Evolutionary conservation across 2,888 invertebrate genomes (phyloP), one percentile per base, ranked within the genome.

Genomic region (Falcaria lacertinaria): DNA sequence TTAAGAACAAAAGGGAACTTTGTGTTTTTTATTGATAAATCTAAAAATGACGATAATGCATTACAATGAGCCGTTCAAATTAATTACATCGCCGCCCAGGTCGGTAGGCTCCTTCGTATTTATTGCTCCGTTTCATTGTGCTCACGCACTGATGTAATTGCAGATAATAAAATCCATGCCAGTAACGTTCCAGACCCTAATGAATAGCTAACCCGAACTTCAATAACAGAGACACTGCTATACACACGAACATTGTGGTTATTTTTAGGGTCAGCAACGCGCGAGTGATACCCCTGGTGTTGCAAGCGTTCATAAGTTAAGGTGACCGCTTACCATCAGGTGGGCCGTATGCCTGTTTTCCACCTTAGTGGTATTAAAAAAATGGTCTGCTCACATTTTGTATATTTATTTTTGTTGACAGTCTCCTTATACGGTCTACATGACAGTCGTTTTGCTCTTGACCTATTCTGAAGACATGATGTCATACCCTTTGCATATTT

Each of bases 1-100:
- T 76, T 66, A 43, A 47, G n/a, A 71, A 76, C 71, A 76, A 76
- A 77, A 70, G 73, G 59, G 63, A 64, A 62, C 28, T 11, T 11
- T 59, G 64, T 54, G 59, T 60, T 61, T 68, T 63, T 68, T 60
- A 62, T 67, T 67, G 64, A 77, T 77, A 67, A 67, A 75, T 76
- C 64, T 71, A 67, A 74, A 69, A 59, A 43, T 53, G 42, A 45
- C 52, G 58, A 69, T 68, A 62, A 50, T 65, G 42, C 45, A 39
- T 50, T 50, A 69, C 69, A 74, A 71, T 70, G 69, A 69, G 62
- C 69, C 65, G 57, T 70, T 69, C 66, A 69, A 64, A 55, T 59
- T 70, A 69, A 75, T 70, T 66, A 69, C 51, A 48, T 50, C 47
- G 55, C 48, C 46, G 45, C 47, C 44, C 34, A 22, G 28, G 39